Evolutionary conservation across 2,113 vertebrate genomes (phyloP), one percentile per base, ranked within the genome.

Genomic region (Dipodomys stephensi): DNA sequence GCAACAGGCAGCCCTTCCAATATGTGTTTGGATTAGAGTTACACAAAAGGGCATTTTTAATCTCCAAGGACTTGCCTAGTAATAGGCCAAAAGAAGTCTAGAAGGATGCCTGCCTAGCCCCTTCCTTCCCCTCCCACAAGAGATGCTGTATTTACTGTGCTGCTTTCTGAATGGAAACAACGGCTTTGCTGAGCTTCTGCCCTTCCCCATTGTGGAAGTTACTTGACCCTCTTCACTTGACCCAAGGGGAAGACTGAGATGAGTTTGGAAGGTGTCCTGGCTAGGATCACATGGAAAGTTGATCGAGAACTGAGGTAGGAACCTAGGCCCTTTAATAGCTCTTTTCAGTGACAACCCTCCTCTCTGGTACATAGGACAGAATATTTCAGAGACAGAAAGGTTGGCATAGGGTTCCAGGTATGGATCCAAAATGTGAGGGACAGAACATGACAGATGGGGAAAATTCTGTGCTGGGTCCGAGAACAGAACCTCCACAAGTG

Each of bases 11-110:
- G 30, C 77, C 64, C 49, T 95, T 93, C 95, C 90, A 94, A 95
- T 95, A 84, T 78, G 69, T 96, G 93, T 95, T 97, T 96, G 94
- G 89, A 96, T 96, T 95, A 94, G 80, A 92, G 73, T 92, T 88
- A 89, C 92, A 94, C 30, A 16, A 83, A 97, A 93, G 94, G 94
- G 92, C 57, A 25, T 91, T 95, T 95, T 94, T 87, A 91, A 90
- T 96, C 89, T 94, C 93, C 94, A 91, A 96, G 85, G 35, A 44
- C 49, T 73, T 95, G 94, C 95, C 94, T 96, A 65, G 77, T 22
- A 87, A 88, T 65, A 62, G 80, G 73, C 79, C 81, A 44, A 91
- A 82, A 82, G 82, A n/a, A 91, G 91, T 73, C 4, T 30, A 91
- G 68, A 69, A 67, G 74, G 11, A 30, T 77, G 74, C 87, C 95